Conservation (phyloP, 2,113 vertebrate genomes). For the Spea multiplicata region DNA sequence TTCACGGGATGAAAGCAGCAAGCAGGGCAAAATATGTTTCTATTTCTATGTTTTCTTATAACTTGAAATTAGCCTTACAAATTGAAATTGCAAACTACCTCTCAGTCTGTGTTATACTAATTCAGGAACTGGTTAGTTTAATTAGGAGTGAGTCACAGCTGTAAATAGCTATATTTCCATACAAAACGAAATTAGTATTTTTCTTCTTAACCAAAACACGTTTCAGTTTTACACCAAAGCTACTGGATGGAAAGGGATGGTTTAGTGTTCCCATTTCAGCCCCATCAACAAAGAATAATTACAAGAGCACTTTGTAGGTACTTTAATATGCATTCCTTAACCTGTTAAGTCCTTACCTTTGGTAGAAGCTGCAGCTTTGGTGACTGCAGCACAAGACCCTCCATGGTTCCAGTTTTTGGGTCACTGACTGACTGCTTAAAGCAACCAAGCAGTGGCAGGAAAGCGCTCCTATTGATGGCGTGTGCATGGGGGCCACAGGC, state of each 20-base stretch:
- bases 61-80: slow-evolving; percentile 18
- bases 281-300: too few relatives aligned
- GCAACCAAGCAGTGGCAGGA: too few relatives aligned
- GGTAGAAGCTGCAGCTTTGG: not conserved
- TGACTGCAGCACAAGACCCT: not conserved
- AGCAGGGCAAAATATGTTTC: not conserved
- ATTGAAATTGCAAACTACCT: slow-evolving; percentile 13
- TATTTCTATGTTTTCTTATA: not conserved
- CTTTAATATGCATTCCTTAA: not conserved
- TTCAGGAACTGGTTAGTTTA: slow-evolving; percentile 16
- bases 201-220: not conserved
- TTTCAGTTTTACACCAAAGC: not conserved
- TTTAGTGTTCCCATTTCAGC: too few relatives aligned
- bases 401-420: not conserved
- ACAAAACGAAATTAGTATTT: slow-evolving; percentile 8
- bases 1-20: not conserved
- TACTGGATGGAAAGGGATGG: not conserved
- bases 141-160: not conserved
- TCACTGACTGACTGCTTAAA: too few relatives aligned
- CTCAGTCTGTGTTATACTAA: slow-evolving; percentile 5
- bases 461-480: too few relatives aligned
- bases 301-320: too few relatives aligned
- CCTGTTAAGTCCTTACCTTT: not conserved
- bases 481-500: too few relatives aligned
- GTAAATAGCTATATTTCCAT: not conserved